Percentiles rank a stretch among this genome's conserved stretches.
phyloP scores from a whole-genome alignment of 2,888 invertebrate species.

The Podabrus alpinus region DNA sequence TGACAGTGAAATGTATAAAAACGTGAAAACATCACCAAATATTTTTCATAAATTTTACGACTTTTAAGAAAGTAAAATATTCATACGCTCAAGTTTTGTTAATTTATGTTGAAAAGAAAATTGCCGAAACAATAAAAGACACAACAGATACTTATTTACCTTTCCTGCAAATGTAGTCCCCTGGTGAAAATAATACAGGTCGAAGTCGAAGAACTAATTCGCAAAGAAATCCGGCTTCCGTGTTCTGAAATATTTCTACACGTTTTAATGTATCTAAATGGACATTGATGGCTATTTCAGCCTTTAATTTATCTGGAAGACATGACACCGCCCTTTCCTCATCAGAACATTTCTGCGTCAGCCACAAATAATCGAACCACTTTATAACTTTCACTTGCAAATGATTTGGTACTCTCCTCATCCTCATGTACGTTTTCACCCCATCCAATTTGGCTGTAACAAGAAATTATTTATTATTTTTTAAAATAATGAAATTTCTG shows the following conservation, averaged over 20 bases:
- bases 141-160: conserved; percentile 64
- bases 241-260: conserved; percentile 99
- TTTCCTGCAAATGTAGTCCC: conserved; percentile 98
- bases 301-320: conserved; percentile 96
- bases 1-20: conserved; percentile 6
- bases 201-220: conserved; percentile 92
- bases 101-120: not conserved
- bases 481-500: not conserved
- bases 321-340: conserved; percentile 95
- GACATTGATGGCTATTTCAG: conserved; percentile 98
- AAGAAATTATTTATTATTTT: conserved; percentile 34
- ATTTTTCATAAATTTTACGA: not conserved
- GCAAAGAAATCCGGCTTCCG: conserved; percentile 97
- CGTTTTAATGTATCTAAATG: conserved; percentile 96
- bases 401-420: conserved; percentile 92
- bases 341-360: conserved; percentile 97
- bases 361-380: conserved; percentile 99
- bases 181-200: conserved; percentile 96
- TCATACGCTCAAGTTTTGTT: not conserved
- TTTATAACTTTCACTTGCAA: conserved; percentile 97
- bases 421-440: conserved; percentile 98
- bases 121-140: not conserved
- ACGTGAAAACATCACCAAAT: not conserved
- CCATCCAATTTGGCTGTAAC: conserved; percentile 95
- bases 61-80: not conserved